Conservation (phyloP, 2,888 invertebrate genomes). For the Apomyelois bistriatella region DNA sequence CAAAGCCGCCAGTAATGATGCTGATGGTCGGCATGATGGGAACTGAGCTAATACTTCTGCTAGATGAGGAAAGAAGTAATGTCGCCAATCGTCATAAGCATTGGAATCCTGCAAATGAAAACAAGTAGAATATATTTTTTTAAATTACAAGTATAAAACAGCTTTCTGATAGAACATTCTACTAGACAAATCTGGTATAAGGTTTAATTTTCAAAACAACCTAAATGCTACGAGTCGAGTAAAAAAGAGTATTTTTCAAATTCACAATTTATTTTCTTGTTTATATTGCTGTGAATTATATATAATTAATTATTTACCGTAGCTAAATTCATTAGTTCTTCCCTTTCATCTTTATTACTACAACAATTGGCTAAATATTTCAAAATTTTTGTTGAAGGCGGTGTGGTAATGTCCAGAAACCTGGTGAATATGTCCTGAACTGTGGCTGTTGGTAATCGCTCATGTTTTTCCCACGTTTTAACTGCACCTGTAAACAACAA, state of each 20-base stretch:
- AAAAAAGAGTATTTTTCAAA: too few relatives aligned
- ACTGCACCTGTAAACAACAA: slow-evolving; percentile 80
- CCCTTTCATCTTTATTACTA: slow-evolving; percentile 84
- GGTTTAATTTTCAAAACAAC: too few relatives aligned
- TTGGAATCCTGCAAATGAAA: slow-evolving; percentile 84
- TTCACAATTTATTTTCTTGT: too few relatives aligned
- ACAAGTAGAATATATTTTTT: too few relatives aligned
- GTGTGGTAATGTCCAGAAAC: slow-evolving; percentile 94
- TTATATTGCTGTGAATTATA: too few relatives aligned
- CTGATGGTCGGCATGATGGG: slow-evolving; percentile 90
- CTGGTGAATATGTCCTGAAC: slow-evolving; percentile 86
- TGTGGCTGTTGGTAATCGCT: slow-evolving; percentile 87
- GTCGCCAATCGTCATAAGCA: slow-evolving; percentile 96
- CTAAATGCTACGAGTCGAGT: too few relatives aligned
- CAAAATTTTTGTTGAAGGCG: slow-evolving; percentile 91
- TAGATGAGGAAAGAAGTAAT: slow-evolving; percentile 90
- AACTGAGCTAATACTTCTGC: slow-evolving; percentile 93
- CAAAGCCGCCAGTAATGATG: slow-evolving; percentile 89
- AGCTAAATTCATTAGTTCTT: slow-evolving; percentile 84
- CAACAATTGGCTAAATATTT: slow-evolving; percentile 90
- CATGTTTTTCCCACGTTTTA: slow-evolving; percentile 92
- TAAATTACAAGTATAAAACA: too few relatives aligned
- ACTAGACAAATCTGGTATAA: too few relatives aligned
- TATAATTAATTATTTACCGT: slow-evolving; percentile 74
- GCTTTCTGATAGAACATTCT: too few relatives aligned